phyloP scores from a whole-genome alignment of 2,113 vertebrate genomes.

The Zonotrichia leucophrys region DNA sequence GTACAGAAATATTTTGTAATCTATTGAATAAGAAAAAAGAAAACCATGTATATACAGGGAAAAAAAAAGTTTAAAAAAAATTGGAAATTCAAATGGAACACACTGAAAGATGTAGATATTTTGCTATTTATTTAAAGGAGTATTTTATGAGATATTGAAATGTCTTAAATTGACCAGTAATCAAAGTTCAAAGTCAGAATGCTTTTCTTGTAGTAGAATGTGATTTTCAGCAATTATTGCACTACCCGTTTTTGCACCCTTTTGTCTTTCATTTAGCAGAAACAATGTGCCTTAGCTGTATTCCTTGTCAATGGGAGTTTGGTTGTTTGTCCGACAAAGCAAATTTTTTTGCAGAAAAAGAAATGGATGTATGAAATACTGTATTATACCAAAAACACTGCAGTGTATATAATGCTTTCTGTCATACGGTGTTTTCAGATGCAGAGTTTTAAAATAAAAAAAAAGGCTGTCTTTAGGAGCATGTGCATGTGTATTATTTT shows the following conservation, averaged over 20 bases:
- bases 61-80: constrained; percentile 51
- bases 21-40: constrained; percentile 74
- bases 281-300: constrained; percentile 96
- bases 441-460: constrained; percentile 88
- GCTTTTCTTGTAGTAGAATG: constrained; percentile 89
- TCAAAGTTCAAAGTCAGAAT: constrained; percentile 79
- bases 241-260: constrained; percentile 84
- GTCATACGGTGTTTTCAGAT: constrained; percentile 89
- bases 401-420: constrained; percentile 91
- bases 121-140: constrained; percentile 91
- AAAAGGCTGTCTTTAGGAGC: constrained; percentile 63
- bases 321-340: constrained; percentile 81
- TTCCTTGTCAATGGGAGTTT: constrained; percentile 78
- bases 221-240: constrained; percentile 87
- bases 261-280: constrained; percentile 75
- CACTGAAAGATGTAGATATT: constrained; percentile 86
- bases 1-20: constrained; percentile 84
- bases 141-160: constrained; percentile 85
- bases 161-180: constrained; percentile 75
- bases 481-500: background rate
- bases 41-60: constrained; percentile 74
- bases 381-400: constrained; percentile 90
- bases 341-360: constrained; percentile 77
- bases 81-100: constrained; percentile 69
- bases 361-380: constrained; percentile 82